These are phyloP conservation scores for Dermatophagoides farinae DNA, from an alignment of 1,140 invertebrate species.

Conservation along the genomic window DNA sequence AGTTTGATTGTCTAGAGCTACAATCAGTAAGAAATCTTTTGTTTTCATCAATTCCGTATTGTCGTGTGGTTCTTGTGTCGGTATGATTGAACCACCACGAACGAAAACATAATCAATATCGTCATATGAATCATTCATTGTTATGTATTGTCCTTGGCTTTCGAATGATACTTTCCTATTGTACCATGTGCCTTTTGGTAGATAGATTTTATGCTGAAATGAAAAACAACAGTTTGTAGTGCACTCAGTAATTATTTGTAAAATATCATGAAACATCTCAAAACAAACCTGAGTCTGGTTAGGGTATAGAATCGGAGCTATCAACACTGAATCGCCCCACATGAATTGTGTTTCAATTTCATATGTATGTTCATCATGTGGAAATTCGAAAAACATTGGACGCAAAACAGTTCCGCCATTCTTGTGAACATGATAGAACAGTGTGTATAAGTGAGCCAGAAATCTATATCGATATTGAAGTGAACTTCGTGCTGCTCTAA, in stretches of 20 bases:
- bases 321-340: conserved; percentile 27
- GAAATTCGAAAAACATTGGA: conserved; percentile 60
- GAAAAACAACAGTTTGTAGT: too few relatives aligned
- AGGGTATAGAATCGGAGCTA: conserved; percentile 24
- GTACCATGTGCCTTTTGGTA: conserved; percentile 52
- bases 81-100: conserved; percentile 47
- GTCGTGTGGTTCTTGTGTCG: conserved; percentile 37
- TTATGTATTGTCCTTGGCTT: conserved; percentile 29
- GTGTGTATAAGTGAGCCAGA: conserved; percentile 46
- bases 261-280: conserved; percentile 38
- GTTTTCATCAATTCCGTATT: conserved; percentile 42
- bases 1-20: conserved; percentile 29
- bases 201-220: conserved; percentile 33
- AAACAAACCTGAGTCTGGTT: conserved; percentile 22
- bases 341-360: conserved; percentile 44
- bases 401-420: conserved; percentile 31
- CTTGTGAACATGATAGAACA: conserved; percentile 24
- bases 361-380: conserved; percentile 41
- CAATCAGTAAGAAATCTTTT: conserved; percentile 36
- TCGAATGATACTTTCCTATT: conserved; percentile 37
- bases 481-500: conserved; percentile 38
- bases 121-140: conserved; percentile 35
- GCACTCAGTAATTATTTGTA: too few relatives aligned
- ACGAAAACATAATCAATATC: conserved; percentile 46
- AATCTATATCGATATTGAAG: conserved; percentile 45